Conservation (phyloP, 2,888 invertebrate species). For the Norana najaformis region DNA sequence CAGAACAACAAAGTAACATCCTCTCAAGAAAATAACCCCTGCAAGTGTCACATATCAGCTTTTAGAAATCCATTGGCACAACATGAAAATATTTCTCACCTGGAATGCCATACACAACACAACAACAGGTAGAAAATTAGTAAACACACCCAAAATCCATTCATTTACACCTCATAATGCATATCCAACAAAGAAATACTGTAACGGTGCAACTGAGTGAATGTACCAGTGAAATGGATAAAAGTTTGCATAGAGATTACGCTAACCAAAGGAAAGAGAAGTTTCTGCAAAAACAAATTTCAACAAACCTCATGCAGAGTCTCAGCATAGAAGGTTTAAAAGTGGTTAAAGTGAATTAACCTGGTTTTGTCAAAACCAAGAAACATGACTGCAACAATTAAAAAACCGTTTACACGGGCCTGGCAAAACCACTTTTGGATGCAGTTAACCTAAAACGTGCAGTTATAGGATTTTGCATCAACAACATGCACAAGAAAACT, state of each 20-base stretch:
- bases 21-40: not conserved
- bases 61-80: not conserved
- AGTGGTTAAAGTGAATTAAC: not conserved
- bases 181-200: slow-evolving; percentile 9
- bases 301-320: no score
- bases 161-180: not conserved
- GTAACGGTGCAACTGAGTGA: not conserved
- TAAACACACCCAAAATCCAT: not conserved
- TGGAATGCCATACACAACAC: not conserved
- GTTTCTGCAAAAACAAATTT: not conserved
- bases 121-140: not conserved
- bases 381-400: not conserved
- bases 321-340: no score
- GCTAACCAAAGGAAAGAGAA: not conserved
- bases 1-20: not conserved
- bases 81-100: slow-evolving; percentile 4
- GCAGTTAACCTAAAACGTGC: not conserved
- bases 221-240: not conserved
- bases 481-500: not conserved
- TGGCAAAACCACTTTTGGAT: slow-evolving; percentile 13
- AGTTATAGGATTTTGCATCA: not conserved
- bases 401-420: not conserved
- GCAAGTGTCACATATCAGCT: not conserved
- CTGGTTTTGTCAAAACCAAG: not conserved
- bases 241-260: not conserved